Evolutionary conservation across 2,797 vertebrate species (phyloP), one percentile per base, ranked within the genome.

Genomic region (Hemitrygon akajei): DNA sequence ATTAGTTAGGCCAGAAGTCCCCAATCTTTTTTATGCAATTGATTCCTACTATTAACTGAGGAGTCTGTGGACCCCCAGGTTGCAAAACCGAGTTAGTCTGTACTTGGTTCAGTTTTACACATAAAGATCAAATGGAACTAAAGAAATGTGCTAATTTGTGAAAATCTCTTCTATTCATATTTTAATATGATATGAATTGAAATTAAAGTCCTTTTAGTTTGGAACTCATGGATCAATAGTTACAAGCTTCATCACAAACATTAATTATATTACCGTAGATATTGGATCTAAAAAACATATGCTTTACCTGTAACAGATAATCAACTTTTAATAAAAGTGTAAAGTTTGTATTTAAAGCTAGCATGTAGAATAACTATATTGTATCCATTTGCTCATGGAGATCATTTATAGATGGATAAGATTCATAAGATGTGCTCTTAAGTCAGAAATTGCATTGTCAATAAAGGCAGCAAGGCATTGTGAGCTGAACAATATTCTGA

Each of bases 131-230:
- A 84, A 27, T 86, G 9, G 56, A 86, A 86, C 37, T 37, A 69
- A 18, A 89, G 86, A 89, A 89, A 89, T 34, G 27, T 89, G 14
- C 86, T 66, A 30, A 16, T 20, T 20, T 4, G 12, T 89, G 16
- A 89, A 89, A 69, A 69, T 37, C 11, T 69, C 18, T n/a, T 69
- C 69, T 69, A n/a, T 89, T 69, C 86, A n/a, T 87, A 89, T 69
- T 69, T 5, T 69, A 47, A 47, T 47, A 47, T 14, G 9, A 66
- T 14, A 10, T 66, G 14, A 66, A 14, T 66, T 66, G 6, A 84
- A 58, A 58, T 58, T 22, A 89, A 37, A n/a, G 58, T 63, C 14
- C 18, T 63, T 93, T 71, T 76, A 40, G 34, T 91, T 25, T 76
- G 27, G 11, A 76, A 58, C 12, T 66, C 22, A n/a, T 93, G 40